Percentiles rank a stretch among this genome's conserved stretches.
Evolutionary conservation across 2,113 vertebrate species (phyloP).

Genomic region (Phylloscopus trochilus): DNA sequence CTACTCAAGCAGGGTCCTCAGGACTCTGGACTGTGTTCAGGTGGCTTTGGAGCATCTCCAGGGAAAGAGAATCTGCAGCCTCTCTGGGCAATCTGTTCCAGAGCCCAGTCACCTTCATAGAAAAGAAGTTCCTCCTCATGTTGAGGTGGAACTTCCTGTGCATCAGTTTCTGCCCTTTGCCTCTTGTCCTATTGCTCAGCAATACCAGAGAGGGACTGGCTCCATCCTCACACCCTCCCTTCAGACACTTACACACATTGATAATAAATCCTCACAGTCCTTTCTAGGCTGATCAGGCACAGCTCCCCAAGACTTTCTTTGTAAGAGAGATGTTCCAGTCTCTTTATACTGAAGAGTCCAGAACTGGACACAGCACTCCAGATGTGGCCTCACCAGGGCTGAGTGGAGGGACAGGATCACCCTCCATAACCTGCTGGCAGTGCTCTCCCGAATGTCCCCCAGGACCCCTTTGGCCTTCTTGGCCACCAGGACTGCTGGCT

Average conservation of each 20-base stretch:
- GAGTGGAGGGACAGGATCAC: rapidly evolving
- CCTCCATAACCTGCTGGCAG: no score
- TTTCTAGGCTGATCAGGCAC: background rate
- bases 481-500: background rate
- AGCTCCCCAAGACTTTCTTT: background rate
- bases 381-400: background rate
- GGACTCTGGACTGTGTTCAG: background rate
- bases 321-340: background rate
- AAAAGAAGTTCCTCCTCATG: background rate
- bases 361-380: background rate
- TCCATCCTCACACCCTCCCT: background rate
- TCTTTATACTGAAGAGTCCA: background rate
- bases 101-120: background rate
- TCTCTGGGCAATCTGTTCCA: background rate
- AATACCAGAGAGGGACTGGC: background rate
- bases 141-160: background rate
- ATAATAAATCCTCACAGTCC: background rate
- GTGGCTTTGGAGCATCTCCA: background rate
- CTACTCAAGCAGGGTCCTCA: background rate
- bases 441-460: background rate
- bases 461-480: background rate
- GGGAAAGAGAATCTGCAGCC: background rate
- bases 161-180: background rate
- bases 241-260: background rate
- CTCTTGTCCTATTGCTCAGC: background rate